These are phyloP conservation scores for Hirudinaria manillensis DNA, from an alignment of 2,888 invertebrate species.

Conservation along the genomic window DNA sequence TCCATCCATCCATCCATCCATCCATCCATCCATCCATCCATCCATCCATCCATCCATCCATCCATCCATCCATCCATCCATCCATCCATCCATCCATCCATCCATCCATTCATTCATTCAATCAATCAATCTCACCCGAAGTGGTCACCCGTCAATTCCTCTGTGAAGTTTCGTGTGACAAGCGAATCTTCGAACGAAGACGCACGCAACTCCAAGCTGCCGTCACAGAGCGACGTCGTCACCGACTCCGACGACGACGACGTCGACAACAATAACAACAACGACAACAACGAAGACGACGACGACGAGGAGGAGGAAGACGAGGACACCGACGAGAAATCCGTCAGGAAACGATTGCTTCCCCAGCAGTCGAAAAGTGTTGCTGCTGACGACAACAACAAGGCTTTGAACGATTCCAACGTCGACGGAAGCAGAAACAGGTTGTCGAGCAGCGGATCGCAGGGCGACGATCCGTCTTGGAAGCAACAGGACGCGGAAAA, in stretches of 20 bases:
- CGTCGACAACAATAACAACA: not conserved
- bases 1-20: too few species aligned
- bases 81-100: too few species aligned
- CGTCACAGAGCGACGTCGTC: not conserved
- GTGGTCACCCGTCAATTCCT: not conserved
- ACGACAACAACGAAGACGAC: not conserved
- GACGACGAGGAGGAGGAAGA: slow-evolving; percentile 8
- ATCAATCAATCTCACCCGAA: not conserved
- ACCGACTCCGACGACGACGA: not conserved
- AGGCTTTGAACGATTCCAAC: not conserved
- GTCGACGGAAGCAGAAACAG: not conserved
- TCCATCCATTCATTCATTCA: too few species aligned
- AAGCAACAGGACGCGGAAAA: too few species aligned
- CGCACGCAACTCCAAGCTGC: not conserved
- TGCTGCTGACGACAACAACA: not conserved
- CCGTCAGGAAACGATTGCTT: not conserved
- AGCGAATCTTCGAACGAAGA: slow-evolving; percentile 8
- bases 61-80: too few species aligned
- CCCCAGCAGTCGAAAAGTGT: not conserved
- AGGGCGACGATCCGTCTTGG: too few species aligned
- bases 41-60: too few species aligned
- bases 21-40: too few species aligned
- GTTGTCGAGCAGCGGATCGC: not conserved
- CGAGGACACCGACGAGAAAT: not conserved
- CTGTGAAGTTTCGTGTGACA: not conserved